Evolutionary conservation across 1,140 invertebrate genomes (phyloP), one percentile per base, ranked within the genome.

Genomic region (Neocloeon triangulifer): DNA sequence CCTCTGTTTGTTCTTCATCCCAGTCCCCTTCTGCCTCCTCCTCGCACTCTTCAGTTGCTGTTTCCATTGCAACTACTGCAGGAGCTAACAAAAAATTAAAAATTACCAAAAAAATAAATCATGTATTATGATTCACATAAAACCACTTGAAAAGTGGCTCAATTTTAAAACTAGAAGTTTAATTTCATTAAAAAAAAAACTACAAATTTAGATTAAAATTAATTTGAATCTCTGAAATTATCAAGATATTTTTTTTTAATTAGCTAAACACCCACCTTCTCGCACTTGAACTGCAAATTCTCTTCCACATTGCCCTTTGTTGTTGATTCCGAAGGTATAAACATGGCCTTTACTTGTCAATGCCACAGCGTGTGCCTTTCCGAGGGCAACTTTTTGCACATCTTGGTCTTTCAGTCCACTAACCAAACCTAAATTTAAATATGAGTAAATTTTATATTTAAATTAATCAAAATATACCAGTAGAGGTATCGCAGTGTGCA

Each of bases 241-340:
- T n/a, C n/a, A n/a, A n/a, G n/a, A n/a, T n/a, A 30, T 30, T 32
- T 12, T 19, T 19, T 19, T 39, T 23, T 33, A 50, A 7, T 30
- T 37, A 32, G 37, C 39, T 47, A n/a, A n/a, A n/a, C n/a, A n/a
- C 48, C 51, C 37, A 56, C 62, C 59, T 51, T 80, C 71, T 56
- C 66, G 69, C 9, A 57, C 51, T 41, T 68, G 64, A 5, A 44
- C 40, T 10, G 66, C 62, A 50, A 76, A 86, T 44, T 86, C 81
- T 44, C 91, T 56, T 19, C 92, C 92, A 61, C 92, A 98, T 47
- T 97, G 92, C 7, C 88, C 89, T 49, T 92, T 89, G 48, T 96
- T 96, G 52, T 97, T 97, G 32, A 96, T 79, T 1, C 92, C 92
- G 58, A 94, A 95, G 1, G 89, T 91, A 50, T 78, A 95, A 1